phyloP scores from a whole-genome alignment of 1,140 invertebrate genomes.

The Teleopsis dalmanni region DNA sequence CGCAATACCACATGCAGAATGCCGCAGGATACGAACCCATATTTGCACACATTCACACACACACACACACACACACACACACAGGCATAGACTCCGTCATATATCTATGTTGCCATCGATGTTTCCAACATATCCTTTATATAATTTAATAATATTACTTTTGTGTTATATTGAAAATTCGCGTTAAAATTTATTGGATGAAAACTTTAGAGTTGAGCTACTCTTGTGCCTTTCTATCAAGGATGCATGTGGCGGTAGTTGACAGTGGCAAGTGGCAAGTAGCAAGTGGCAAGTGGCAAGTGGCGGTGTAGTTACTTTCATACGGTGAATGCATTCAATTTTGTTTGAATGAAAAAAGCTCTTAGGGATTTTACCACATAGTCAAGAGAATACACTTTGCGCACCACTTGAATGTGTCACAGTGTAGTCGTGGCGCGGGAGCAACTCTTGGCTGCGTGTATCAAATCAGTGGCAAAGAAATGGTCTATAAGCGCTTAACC shows the following conservation, averaged over 20 bases:
- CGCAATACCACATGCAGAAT: not conserved
- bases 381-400: too few species aligned
- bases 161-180: too few species aligned
- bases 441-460: not conserved
- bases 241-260: not conserved
- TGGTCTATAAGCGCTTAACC: constrained; percentile 2
- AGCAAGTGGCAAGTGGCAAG: not conserved
- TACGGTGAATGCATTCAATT: not conserved
- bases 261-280: not conserved
- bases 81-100: not conserved
- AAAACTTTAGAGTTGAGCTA: too few species aligned
- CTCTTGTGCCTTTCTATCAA: not conserved
- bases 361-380: too few species aligned
- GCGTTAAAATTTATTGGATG: too few species aligned
- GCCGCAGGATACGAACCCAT: not conserved
- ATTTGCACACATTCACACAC: not conserved
- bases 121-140: too few species aligned
- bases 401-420: not conserved
- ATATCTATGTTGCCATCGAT: too few species aligned
- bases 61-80: not conserved
- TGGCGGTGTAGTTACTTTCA: not conserved
- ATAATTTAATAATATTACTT: too few species aligned
- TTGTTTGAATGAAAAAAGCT: constrained; percentile 1
- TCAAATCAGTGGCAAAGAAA: not conserved
- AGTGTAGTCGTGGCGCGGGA: too few species aligned